A percentile compares a stretch with the other conserved stretches of the same genome.
These are phyloP conservation scores for Nephotettix cincticeps DNA, from an alignment of 1,140 invertebrate species.

Conservation along the genomic window DNA sequence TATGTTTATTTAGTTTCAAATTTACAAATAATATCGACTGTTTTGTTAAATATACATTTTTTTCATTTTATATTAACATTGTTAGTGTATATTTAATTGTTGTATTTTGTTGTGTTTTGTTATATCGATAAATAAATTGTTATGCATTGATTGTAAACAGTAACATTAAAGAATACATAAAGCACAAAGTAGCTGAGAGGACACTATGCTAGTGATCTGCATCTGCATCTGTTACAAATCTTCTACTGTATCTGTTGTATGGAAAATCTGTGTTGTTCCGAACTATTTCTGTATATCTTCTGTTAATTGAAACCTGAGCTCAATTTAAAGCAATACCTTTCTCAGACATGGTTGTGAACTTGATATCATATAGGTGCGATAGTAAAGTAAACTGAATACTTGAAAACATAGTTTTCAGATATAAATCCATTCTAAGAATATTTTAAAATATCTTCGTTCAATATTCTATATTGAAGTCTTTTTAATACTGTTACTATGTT, in stretches of 20 bases:
- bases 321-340: constrained; percentile 15
- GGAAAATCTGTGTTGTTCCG: not conserved
- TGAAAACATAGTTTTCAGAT: no score
- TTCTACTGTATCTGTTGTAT: not conserved
- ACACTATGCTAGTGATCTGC: not conserved
- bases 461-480: no score
- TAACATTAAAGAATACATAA: not conserved
- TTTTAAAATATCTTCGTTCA: no score
- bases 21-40: not conserved
- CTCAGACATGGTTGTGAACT: constrained; percentile 1
- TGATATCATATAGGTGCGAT: not conserved
- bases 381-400: no score
- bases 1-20: not conserved
- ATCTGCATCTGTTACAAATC: not conserved
- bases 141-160: not conserved
- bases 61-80: not conserved
- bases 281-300: not conserved
- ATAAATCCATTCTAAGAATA: no score
- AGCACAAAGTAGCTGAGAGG: not conserved
- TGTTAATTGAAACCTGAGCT: not conserved
- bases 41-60: not conserved
- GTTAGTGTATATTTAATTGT: not conserved
- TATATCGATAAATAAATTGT: not conserved
- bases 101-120: not conserved
- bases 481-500: no score